Conservation (phyloP, 2,888 invertebrate genomes). For the Drosophila mimica region DNA sequence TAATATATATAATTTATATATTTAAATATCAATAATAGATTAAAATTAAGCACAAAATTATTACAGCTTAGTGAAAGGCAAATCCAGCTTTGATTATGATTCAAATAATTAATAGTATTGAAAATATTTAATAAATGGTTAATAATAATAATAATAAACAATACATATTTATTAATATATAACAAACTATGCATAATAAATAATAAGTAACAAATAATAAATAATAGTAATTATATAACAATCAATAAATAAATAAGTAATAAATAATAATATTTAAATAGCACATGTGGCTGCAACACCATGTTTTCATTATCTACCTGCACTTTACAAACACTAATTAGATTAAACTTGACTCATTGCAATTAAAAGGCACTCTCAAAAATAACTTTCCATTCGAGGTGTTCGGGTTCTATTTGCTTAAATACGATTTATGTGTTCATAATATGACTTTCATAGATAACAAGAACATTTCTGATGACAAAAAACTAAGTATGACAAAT, state of each 20-base stretch:
- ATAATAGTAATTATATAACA: not conserved
- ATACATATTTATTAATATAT: not conserved
- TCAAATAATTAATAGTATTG: not conserved
- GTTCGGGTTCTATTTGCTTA: not conserved
- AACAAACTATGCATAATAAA: not conserved
- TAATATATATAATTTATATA: not conserved
- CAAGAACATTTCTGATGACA: constrained; percentile 33
- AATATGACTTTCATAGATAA: constrained; percentile 49
- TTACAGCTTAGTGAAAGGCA: not conserved
- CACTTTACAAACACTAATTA: constrained; percentile 10
- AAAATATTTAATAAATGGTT: not conserved
- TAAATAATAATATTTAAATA: not conserved
- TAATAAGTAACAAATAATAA: no score
- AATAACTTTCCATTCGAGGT: not conserved
- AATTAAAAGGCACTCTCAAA: not conserved
- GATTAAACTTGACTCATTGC: constrained; percentile 18
- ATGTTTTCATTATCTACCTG: not conserved
- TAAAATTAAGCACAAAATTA: constrained; percentile 20
- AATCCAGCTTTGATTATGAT: not conserved
- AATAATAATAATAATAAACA: no score
- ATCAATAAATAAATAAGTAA: not conserved
- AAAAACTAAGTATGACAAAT: constrained; percentile 58
- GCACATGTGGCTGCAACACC: not conserved
- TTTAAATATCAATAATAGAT: not conserved
- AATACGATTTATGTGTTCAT: constrained; percentile 18